phyloP scores from a whole-genome alignment of 2,888 invertebrate genomes.

The Alloplasta piceator region DNA sequence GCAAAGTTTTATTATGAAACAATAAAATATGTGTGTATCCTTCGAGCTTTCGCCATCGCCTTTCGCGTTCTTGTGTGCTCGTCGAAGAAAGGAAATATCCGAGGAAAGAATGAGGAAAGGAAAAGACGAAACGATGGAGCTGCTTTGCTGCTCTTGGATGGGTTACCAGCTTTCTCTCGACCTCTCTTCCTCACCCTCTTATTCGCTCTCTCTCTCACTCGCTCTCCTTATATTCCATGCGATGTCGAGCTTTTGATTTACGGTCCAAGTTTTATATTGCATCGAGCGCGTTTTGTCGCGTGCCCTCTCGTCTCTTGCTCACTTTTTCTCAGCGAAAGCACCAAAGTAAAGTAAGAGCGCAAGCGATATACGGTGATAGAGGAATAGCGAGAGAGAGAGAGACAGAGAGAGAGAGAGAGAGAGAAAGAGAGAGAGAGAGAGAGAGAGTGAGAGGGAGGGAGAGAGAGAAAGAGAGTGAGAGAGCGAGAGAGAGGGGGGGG shows the following conservation, averaged over 20 bases:
- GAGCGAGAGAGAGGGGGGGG: slow-evolving; percentile 49
- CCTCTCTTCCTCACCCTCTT: neutral
- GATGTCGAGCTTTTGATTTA: slow-evolving; percentile 77
- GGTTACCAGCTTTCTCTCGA: slow-evolving; percentile 4
- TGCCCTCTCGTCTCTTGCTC: slow-evolving; percentile 38
- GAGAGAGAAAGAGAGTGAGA: slow-evolving; percentile 57
- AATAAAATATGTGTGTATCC: slow-evolving; percentile 80
- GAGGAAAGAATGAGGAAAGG: slow-evolving; percentile 18
- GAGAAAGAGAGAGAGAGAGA: slow-evolving; percentile 55
- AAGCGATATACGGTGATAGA: neutral
- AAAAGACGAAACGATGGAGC: slow-evolving; percentile 48
- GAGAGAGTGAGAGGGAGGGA: slow-evolving; percentile 53
- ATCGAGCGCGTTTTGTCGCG: slow-evolving; percentile 64
- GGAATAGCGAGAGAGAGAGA: slow-evolving; percentile 34
- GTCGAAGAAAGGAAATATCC: neutral
- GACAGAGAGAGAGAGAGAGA: slow-evolving; percentile 58
- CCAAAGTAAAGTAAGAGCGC: slow-evolving; percentile 28
- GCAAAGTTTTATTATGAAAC: slow-evolving; percentile 82
- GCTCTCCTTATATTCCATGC: slow-evolving; percentile 32
- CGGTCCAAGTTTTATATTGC: slow-evolving; percentile 80
- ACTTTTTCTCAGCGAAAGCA: slow-evolving; percentile 3
- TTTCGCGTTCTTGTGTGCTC: slow-evolving; percentile 31
- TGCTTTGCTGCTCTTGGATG: slow-evolving; percentile 33
- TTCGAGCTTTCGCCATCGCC: slow-evolving; percentile 43
- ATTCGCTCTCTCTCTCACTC: slow-evolving; percentile 9